phyloP scores from a whole-genome alignment of 35 echinoderm and acorn worm genomes.

The Antedon bifida region DNA sequence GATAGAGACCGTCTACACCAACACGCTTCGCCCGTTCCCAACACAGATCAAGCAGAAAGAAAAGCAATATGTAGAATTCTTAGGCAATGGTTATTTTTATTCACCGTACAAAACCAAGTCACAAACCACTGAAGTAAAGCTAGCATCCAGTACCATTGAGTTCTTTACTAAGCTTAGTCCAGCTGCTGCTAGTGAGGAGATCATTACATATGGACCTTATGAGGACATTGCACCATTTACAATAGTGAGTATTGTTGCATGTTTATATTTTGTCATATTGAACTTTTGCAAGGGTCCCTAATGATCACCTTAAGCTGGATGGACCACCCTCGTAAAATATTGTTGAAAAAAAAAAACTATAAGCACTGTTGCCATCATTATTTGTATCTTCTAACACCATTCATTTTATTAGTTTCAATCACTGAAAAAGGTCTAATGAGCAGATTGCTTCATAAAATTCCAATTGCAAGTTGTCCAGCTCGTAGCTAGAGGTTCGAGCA shows the following conservation, averaged over 20 bases:
- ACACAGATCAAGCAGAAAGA: conserved; percentile 80
- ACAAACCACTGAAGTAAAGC: conserved; percentile 71
- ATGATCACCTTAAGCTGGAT: conserved; percentile 1
- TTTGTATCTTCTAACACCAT: too few relatives aligned
- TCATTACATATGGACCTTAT: conserved; percentile 89
- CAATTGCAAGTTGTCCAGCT: too few relatives aligned
- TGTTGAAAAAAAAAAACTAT: too few relatives aligned
- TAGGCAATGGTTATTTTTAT: conserved; percentile 58
- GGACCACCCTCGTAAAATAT: too few relatives aligned
- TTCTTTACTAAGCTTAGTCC: conserved; percentile 68
- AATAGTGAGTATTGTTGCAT: conserved; percentile 39
- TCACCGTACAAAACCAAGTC: conserved; percentile 58
- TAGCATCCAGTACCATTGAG: conserved; percentile 62
- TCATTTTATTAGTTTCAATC: too few relatives aligned
- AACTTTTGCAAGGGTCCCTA: background rate
- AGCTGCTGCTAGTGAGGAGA: conserved; percentile 51
- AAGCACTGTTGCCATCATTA: too few relatives aligned
- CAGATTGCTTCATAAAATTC: too few relatives aligned
- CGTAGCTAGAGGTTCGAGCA: too few relatives aligned
- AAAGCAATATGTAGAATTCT: conserved; percentile 71
- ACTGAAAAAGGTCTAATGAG: too few relatives aligned
- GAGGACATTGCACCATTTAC: conserved; percentile 58
- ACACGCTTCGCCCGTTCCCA: conserved; percentile 60
- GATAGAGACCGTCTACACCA: conserved; percentile 46
- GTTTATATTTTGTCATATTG: too few relatives aligned